These are phyloP conservation scores for Nasua narica DNA, from an alignment of 2,797 vertebrate genomes.

Conservation along the genomic window DNA sequence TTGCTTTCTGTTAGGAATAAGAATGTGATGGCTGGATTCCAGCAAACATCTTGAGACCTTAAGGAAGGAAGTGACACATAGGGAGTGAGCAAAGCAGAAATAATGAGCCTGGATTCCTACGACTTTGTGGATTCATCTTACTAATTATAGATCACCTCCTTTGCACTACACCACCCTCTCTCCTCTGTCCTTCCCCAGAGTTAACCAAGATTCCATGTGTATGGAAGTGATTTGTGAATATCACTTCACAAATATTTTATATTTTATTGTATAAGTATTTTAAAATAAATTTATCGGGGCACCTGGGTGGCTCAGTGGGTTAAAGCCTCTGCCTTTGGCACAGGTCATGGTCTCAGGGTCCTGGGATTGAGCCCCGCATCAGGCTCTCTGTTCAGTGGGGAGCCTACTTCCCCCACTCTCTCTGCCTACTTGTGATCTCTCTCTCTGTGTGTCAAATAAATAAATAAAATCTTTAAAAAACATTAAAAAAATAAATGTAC, in stretches of 20 bases:
- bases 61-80: neutral
- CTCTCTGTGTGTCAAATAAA: too few relatives aligned
- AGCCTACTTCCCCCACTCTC: too few relatives aligned
- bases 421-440: too few relatives aligned
- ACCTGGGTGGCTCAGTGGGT: too few relatives aligned
- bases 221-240: too few relatives aligned
- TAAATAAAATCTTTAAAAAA: too few relatives aligned
- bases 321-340: too few relatives aligned
- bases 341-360: too few relatives aligned
- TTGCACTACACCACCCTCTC: neutral
- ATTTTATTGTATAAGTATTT: neutral
- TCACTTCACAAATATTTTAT: neutral
- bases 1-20: constrained; percentile 15
- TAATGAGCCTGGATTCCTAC: neutral
- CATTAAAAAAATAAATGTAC: neutral
- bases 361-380: too few relatives aligned
- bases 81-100: neutral
- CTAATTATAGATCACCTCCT: neutral
- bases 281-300: neutral
- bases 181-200: neutral
- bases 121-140: neutral
- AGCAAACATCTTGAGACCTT: neutral
- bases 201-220: neutral
- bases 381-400: too few relatives aligned
- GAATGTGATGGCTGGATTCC: neutral